A percentile compares a stretch with the other conserved stretches of the same genome.
phyloP scores from a whole-genome alignment of 2,888 invertebrate species.

The Allygus modestus region DNA sequence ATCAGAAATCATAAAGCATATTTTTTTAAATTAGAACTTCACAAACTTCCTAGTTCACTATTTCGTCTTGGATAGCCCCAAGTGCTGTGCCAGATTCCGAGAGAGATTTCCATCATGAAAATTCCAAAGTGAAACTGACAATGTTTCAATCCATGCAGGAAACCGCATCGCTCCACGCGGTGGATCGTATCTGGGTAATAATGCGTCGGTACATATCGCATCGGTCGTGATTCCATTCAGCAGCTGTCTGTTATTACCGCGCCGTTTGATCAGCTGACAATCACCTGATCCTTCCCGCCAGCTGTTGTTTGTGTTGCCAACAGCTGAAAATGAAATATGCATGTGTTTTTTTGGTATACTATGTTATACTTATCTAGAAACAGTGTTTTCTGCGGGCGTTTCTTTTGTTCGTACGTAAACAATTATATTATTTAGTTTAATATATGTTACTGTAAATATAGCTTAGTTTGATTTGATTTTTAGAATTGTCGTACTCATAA shows the following conservation, averaged over 20 bases:
- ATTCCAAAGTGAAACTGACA: constrained; percentile 38
- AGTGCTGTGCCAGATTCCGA: constrained; percentile 19
- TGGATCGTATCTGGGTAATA: constrained; percentile 38
- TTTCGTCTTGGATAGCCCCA: not conserved
- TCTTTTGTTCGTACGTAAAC: too few relatives aligned
- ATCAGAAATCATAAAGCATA: too few relatives aligned
- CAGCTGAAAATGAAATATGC: constrained; percentile 33
- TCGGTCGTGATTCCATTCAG: constrained; percentile 43
- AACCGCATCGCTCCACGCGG: constrained; percentile 20
- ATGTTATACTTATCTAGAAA: too few relatives aligned
- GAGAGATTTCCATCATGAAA: constrained; percentile 43
- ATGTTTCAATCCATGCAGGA: constrained; percentile 40
- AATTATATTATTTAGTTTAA: too few relatives aligned
- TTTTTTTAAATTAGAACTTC: too few relatives aligned
- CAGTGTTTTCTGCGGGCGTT: too few relatives aligned
- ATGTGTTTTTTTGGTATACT: not conserved
- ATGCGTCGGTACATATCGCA: constrained; percentile 40
- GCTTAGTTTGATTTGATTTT: too few relatives aligned
- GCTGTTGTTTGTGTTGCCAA: constrained; percentile 45
- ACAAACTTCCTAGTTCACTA: too few relatives aligned
- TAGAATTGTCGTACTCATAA: too few relatives aligned
- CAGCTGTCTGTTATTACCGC: constrained; percentile 43
- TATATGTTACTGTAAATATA: too few relatives aligned
- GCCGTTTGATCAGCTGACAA: constrained; percentile 37
- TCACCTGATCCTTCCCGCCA: constrained; percentile 47